Evolutionary conservation across 2,113 vertebrate species (phyloP).

Genomic region (Archilochus colubris): DNA sequence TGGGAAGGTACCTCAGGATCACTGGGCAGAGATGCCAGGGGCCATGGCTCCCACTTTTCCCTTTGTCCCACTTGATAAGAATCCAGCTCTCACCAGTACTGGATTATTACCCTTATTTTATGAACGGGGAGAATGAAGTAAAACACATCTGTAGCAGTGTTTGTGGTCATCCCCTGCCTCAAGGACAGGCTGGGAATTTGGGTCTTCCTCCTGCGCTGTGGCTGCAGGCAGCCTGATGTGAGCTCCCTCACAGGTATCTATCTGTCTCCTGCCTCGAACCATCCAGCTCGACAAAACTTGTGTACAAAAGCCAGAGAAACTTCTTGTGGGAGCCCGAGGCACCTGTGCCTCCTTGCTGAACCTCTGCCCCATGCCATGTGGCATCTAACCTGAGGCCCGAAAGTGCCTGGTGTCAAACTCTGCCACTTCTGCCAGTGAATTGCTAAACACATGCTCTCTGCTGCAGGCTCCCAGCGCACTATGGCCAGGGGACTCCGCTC

Average conservation of each 20-base stretch:
- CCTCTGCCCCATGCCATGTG: conserved; percentile 15
- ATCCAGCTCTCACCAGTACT: background rate
- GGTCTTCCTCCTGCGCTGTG: background rate
- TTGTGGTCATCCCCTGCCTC: background rate
- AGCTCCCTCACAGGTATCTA: background rate
- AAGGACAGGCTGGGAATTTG: background rate
- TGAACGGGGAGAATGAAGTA: background rate
- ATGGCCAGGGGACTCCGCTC: background rate
- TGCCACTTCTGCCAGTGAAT: background rate
- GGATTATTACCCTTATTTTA: background rate
- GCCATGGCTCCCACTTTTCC: background rate
- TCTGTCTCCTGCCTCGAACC: background rate
- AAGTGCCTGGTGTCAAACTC: background rate
- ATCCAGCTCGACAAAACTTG: background rate
- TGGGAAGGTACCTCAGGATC: background rate
- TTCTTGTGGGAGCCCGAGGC: conserved; percentile 18
- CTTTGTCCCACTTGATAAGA: background rate
- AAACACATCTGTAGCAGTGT: background rate
- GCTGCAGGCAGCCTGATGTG: background rate
- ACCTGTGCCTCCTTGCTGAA: background rate
- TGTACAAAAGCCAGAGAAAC: background rate
- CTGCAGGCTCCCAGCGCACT: background rate
- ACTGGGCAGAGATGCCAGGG: background rate
- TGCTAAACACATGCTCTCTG: background rate
- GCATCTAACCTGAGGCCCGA: background rate